These are phyloP conservation scores for Deilephila elpenor DNA, from an alignment of 2,888 invertebrate genomes.

Conservation along the genomic window DNA sequence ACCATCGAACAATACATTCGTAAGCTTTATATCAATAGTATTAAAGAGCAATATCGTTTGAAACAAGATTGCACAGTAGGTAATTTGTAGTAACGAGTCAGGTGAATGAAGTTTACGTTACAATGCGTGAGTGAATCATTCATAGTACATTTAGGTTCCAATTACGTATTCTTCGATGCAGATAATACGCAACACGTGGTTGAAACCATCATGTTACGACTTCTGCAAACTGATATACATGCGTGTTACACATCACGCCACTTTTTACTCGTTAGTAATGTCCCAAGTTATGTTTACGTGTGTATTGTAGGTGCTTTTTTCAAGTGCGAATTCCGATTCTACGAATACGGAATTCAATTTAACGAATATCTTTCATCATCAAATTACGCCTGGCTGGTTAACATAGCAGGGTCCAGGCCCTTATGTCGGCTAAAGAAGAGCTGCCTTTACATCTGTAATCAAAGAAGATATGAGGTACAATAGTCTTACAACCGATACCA, in stretches of 20 bases:
- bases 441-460: too few relatives aligned
- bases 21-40: neutral
- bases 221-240: conserved; percentile 4
- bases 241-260: neutral
- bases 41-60: neutral
- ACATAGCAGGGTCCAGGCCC: too few relatives aligned
- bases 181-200: conserved; percentile 13
- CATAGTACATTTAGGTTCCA: conserved; percentile 26
- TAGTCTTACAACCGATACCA: too few relatives aligned
- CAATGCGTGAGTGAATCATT: conserved; percentile 32
- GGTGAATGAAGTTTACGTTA: conserved; percentile 31
- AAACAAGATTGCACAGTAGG: neutral
- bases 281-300: neutral
- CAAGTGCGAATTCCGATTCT: neutral
- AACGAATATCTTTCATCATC: too few relatives aligned
- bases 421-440: too few relatives aligned
- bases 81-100: conserved; percentile 5
- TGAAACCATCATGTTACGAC: conserved; percentile 8
- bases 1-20: neutral
- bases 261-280: neutral
- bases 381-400: too few relatives aligned
- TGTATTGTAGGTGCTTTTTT: too few relatives aligned
- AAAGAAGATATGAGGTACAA: too few relatives aligned
- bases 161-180: conserved; percentile 11
- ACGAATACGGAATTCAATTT: neutral